These are phyloP conservation scores for Platynereis dumerilii DNA, from an alignment of 2,888 invertebrate genomes.

Conservation along the genomic window DNA sequence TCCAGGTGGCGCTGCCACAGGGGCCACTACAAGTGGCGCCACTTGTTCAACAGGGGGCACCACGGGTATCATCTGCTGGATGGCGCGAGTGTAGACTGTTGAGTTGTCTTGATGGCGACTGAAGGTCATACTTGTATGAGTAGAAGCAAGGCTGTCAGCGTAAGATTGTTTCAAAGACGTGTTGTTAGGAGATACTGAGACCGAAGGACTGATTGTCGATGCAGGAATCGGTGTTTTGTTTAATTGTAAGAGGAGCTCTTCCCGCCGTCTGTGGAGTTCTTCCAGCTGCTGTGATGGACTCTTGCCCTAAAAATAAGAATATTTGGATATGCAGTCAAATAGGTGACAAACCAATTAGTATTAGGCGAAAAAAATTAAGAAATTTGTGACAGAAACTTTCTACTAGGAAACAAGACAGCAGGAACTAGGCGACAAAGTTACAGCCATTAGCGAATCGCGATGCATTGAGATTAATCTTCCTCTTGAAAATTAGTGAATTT, in stretches of 20 bases:
- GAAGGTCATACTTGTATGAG: no score
- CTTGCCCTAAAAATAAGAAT: slow-evolving; percentile 5
- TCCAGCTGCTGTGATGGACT: slow-evolving; percentile 26
- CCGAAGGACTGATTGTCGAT: background rate
- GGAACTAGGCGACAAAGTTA: no score
- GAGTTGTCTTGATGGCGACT: no score
- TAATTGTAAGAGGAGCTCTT: slow-evolving; percentile 27
- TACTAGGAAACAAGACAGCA: no score
- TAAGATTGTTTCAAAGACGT: background rate
- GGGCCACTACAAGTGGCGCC: no score
- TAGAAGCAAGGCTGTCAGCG: background rate
- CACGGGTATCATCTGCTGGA: no score
- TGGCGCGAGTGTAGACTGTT: no score
- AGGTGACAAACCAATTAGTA: background rate
- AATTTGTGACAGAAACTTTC: background rate
- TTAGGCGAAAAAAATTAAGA: background rate
- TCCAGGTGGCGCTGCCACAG: no score
- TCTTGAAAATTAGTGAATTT: no score
- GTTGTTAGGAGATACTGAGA: background rate
- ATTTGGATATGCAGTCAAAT: background rate
- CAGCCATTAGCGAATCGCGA: no score
- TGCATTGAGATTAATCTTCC: no score
- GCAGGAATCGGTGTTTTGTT: slow-evolving; percentile 14
- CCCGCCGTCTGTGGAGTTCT: slow-evolving; percentile 24
- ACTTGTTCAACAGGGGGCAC: no score